These are phyloP conservation scores for Melikaiella ostensackeni DNA, from an alignment of 2,888 invertebrate species.

Conservation along the genomic window DNA sequence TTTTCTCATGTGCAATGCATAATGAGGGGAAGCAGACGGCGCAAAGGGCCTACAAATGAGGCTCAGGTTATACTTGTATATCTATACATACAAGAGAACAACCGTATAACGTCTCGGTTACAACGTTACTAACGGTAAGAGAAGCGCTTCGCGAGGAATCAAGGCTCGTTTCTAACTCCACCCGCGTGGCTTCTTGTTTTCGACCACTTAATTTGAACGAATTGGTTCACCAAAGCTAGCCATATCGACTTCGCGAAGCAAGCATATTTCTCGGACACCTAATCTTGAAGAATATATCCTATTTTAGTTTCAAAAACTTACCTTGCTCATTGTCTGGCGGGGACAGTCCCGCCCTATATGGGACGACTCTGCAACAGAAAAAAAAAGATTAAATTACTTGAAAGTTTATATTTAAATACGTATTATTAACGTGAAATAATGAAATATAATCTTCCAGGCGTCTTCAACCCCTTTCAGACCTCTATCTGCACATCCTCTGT, in stretches of 20 bases:
- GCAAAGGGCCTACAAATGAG: constrained; percentile 75
- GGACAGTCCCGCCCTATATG: constrained; percentile 73
- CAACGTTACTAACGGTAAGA: constrained; percentile 52
- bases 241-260: not conserved
- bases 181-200: constrained; percentile 42
- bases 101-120: constrained; percentile 42
- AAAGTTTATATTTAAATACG: not conserved
- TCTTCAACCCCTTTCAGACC: constrained; percentile 60
- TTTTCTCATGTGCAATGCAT: constrained; percentile 78
- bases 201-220: constrained; percentile 35
- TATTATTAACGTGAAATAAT: not conserved
- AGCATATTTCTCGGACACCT: not conserved
- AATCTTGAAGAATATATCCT: not conserved
- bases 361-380: constrained; percentile 74
- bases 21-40: constrained; percentile 74
- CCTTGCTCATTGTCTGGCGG: constrained; percentile 78
- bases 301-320: constrained; percentile 57
- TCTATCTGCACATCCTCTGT: constrained; percentile 42
- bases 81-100: constrained; percentile 45
- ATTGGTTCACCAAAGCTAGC: not conserved
- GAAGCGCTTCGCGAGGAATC: constrained; percentile 10
- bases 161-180: constrained; percentile 39
- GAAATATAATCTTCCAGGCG: constrained; percentile 58
- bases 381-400: constrained; percentile 43
- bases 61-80: constrained; percentile 49